Evolutionary conservation across 2,888 invertebrate genomes (phyloP).

Genomic region (Iselma pallidipennis): DNA sequence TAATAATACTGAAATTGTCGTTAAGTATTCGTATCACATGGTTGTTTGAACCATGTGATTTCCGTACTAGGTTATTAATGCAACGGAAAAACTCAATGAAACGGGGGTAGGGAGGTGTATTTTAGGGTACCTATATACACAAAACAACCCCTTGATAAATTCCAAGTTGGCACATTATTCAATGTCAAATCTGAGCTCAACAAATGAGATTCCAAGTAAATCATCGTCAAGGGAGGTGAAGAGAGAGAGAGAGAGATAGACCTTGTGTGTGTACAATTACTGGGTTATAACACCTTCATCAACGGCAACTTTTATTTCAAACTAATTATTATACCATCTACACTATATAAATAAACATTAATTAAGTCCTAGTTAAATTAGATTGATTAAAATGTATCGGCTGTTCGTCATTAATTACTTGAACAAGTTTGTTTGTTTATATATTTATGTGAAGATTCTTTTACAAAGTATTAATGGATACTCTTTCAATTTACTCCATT

Average conservation of each 20-base stretch:
- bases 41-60: conserved; percentile 14
- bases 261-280: too few relatives aligned
- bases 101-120: background rate
- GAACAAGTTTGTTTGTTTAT: too few relatives aligned
- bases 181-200: conserved; percentile 17
- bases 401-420: too few relatives aligned
- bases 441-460: too few relatives aligned
- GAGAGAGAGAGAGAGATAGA: too few relatives aligned
- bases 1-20: too few relatives aligned
- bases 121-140: background rate
- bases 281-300: conserved; percentile 11
- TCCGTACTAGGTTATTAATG: conserved; percentile 17
- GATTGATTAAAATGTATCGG: too few relatives aligned
- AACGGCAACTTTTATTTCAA: background rate
- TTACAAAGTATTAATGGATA: too few relatives aligned
- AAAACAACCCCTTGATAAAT: conserved; percentile 7
- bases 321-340: too few relatives aligned
- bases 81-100: too few relatives aligned
- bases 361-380: background rate
- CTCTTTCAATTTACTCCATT: too few relatives aligned
- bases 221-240: conserved; percentile 6
- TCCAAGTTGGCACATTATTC: conserved; percentile 15
- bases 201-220: conserved; percentile 17
- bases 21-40: too few relatives aligned
- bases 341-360: background rate